Percentiles rank a stretch among this genome's conserved stretches.
These are phyloP conservation scores for Pristionchus exspectatus DNA, from an alignment of 2,888 invertebrate genomes.

Conservation along the genomic window DNA sequence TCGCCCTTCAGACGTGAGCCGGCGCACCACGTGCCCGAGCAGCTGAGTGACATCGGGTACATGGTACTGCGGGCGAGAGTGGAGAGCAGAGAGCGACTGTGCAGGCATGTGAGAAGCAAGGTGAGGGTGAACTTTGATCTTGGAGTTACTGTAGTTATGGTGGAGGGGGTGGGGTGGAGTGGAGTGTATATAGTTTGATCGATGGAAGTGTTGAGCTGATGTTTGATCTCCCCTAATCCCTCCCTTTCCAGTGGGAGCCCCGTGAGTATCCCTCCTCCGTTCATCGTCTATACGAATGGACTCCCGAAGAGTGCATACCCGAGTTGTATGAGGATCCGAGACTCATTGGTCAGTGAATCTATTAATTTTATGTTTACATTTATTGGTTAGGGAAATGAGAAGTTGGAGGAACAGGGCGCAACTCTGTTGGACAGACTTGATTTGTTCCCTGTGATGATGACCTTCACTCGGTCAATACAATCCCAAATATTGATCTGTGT, in stretches of 20 bases:
- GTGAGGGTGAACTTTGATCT: conserved; percentile 55
- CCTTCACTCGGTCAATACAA: too few species aligned
- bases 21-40: conserved; percentile 95
- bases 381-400: too few species aligned
- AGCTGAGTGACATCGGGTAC: conserved; percentile 96
- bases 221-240: background rate
- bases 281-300: conserved; percentile 94
- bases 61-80: conserved; percentile 93
- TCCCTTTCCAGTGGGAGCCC: conserved; percentile 87
- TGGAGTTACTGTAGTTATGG: background rate
- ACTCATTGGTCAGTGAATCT: conserved; percentile 84
- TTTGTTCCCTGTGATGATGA: too few species aligned
- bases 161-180: background rate
- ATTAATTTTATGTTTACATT: background rate
- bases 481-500: too few species aligned
- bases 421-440: too few species aligned
- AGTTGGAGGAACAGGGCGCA: too few species aligned
- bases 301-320: conserved; percentile 98
- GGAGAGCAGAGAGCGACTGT: conserved; percentile 88
- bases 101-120: conserved; percentile 89
- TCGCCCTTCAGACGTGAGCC: conserved; percentile 62
- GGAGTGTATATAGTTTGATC: background rate
- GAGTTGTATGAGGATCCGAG: conserved; percentile 95
- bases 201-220: background rate
- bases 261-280: conserved; percentile 83